Conservation (phyloP, 2,888 invertebrate genomes). For the Notodonta dromedarius region DNA sequence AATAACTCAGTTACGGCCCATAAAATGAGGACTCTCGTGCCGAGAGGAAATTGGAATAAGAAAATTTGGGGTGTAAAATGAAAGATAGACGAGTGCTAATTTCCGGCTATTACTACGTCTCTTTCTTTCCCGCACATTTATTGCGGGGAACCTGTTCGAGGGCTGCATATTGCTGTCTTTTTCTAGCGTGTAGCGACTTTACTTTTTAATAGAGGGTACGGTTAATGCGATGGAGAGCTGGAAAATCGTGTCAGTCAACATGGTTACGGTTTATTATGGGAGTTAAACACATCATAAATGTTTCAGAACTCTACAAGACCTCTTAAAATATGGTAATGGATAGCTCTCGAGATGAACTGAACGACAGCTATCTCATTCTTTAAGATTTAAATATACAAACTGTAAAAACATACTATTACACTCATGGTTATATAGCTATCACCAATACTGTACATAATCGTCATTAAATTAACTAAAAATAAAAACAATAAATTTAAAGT, state of each 20-base stretch:
- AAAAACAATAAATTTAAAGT: constrained; percentile 12
- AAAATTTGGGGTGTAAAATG: constrained; percentile 91
- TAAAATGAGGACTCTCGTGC: constrained; percentile 67
- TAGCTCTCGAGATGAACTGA: no score
- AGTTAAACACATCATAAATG: neutral
- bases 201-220: constrained; percentile 59
- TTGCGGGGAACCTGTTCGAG: constrained; percentile 68
- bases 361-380: no score
- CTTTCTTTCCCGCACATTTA: constrained; percentile 83
- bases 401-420: no score
- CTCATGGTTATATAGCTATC: no score
- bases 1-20: constrained; percentile 53
- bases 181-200: constrained; percentile 65
- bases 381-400: no score
- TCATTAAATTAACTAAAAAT: no score
- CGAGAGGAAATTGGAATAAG: constrained; percentile 89
- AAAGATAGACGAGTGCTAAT: constrained; percentile 90
- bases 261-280: constrained; percentile 13
- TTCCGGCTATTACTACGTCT: constrained; percentile 86
- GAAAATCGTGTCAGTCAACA: constrained; percentile 32
- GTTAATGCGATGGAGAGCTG: constrained; percentile 41
- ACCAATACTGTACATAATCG: no score
- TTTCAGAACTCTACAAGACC: no score
- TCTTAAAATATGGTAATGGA: no score
- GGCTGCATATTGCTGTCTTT: constrained; percentile 71